These are phyloP conservation scores for Oreochromis aureus DNA, from an alignment of 2,113 vertebrate species.

Conservation along the genomic window DNA sequence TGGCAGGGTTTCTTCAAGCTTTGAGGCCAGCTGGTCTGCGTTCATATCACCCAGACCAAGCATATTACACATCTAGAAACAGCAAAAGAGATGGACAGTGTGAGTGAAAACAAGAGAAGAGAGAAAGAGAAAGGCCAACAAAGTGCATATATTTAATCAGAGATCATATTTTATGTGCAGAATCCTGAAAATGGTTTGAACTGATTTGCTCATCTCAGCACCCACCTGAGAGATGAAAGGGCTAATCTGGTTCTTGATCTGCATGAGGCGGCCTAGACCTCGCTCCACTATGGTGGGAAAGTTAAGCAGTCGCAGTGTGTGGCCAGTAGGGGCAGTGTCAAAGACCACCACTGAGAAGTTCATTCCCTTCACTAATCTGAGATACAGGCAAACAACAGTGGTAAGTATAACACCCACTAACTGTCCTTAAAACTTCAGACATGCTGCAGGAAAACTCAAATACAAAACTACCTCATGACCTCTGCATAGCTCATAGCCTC, in stretches of 20 bases:
- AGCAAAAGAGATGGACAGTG: not conserved
- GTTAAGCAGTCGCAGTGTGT: slow-evolving; percentile 91
- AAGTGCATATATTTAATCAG: not conserved
- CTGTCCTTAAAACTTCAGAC: not conserved
- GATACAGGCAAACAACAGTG: not conserved
- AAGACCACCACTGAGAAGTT: slow-evolving; percentile 97
- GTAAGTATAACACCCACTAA: not conserved
- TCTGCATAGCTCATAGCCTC: slow-evolving; percentile 97
- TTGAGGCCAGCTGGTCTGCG: slow-evolving; percentile 90
- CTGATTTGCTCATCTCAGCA: accelerated
- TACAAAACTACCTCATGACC: slow-evolving; percentile 83
- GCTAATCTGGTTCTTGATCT: slow-evolving; percentile 98
- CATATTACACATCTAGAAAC: slow-evolving; percentile 93
- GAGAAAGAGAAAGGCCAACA: not conserved
- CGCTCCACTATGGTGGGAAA: slow-evolving; percentile 95
- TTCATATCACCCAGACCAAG: slow-evolving; percentile 94
- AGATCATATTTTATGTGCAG: not conserved
- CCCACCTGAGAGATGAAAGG: slow-evolving; percentile 93
- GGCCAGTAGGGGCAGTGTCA: slow-evolving; percentile 91
- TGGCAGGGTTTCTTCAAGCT: slow-evolving; percentile 88
- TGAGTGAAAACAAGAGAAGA: not conserved
- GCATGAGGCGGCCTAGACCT: slow-evolving; percentile 92
- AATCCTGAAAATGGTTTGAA: not conserved
- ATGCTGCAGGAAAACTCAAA: not conserved
- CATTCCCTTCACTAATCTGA: slow-evolving; percentile 94